Evolutionary conservation across 1,140 invertebrate species (phyloP).

Genomic region (Drosophila tsacasi): DNA sequence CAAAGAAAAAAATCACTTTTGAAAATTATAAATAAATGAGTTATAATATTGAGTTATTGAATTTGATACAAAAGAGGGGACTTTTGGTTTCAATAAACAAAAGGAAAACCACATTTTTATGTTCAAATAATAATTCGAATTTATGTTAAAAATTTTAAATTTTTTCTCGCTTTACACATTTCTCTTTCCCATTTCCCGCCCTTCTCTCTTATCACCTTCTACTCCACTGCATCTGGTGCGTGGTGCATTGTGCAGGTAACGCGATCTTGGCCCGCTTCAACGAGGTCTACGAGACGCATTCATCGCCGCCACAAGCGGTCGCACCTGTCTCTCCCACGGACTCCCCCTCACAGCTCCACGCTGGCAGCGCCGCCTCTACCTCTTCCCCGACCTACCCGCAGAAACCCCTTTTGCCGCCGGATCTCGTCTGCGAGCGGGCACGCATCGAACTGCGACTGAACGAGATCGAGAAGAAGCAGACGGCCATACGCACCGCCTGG

Average conservation of each 20-base stretch:
- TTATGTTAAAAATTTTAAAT: accelerated
- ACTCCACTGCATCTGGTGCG: slow-evolving; percentile 4
- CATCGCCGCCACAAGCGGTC: slow-evolving; percentile 49
- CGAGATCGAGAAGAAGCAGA: slow-evolving; percentile 87
- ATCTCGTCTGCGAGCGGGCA: slow-evolving; percentile 87
- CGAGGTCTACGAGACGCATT: slow-evolving; percentile 74
- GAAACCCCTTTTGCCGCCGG: slow-evolving; percentile 86
- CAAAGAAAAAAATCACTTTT: slow-evolving; percentile 12
- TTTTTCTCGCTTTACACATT: slow-evolving; percentile 23
- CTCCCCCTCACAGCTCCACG: slow-evolving; percentile 6
- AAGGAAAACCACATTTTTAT: background rate
- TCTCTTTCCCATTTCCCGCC: slow-evolving; percentile 10
- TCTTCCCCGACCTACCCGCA: slow-evolving; percentile 3
- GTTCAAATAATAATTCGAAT: no score
- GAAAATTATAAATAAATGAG: slow-evolving; percentile 24
- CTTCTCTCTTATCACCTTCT: slow-evolving; percentile 24
- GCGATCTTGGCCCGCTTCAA: slow-evolving; percentile 81
- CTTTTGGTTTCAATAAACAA: background rate
- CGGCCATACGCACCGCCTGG: slow-evolving; percentile 88
- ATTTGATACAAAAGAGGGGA: background rate
- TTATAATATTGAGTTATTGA: background rate
- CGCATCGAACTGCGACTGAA: slow-evolving; percentile 87
- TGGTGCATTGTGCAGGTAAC: slow-evolving; percentile 64
- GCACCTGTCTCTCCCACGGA: slow-evolving; percentile 52
- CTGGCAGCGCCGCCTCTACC: slow-evolving; percentile 5